Conservation (phyloP, 1,140 invertebrate species). For the Teleogryllus occipitalis region DNA sequence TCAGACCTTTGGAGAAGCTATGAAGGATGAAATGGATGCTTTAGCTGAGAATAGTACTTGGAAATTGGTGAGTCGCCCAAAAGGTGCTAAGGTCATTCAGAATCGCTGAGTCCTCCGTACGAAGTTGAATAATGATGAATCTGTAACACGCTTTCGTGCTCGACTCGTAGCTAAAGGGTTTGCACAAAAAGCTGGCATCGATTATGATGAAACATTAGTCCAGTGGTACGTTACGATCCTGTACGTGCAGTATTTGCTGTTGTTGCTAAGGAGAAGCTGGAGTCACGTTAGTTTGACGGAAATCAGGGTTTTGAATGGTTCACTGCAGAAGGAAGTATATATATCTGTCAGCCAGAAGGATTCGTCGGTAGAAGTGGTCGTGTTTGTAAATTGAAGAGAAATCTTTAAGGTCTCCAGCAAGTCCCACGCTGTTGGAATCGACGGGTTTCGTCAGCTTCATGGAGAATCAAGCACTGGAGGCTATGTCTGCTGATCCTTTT, state of each 20-base stretch:
- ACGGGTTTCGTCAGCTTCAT: neutral
- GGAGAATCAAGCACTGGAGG: neutral
- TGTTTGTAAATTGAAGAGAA: neutral
- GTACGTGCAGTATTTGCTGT: conserved; percentile 1
- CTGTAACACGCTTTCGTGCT: neutral
- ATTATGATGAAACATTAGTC: neutral
- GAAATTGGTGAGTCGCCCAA: neutral
- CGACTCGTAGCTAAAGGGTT: neutral
- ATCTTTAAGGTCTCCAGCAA: neutral
- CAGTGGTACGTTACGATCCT: neutral
- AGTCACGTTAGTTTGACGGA: too few relatives aligned
- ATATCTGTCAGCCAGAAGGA: too few relatives aligned
- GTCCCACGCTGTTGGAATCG: neutral
- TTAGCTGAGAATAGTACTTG: neutral
- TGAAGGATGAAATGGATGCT: neutral
- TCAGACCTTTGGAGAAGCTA: neutral
- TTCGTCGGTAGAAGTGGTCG: too few relatives aligned
- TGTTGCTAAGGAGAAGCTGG: too few relatives aligned
- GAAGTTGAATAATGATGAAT: too few relatives aligned
- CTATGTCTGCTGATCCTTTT: neutral
- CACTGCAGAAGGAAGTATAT: too few relatives aligned
- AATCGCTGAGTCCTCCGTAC: neutral
- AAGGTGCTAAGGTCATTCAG: neutral
- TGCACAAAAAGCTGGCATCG: neutral
- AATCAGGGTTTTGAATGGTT: too few relatives aligned